phyloP scores from a whole-genome alignment of 2,888 invertebrate genomes.

The Lepidocyrtoides sp. region DNA sequence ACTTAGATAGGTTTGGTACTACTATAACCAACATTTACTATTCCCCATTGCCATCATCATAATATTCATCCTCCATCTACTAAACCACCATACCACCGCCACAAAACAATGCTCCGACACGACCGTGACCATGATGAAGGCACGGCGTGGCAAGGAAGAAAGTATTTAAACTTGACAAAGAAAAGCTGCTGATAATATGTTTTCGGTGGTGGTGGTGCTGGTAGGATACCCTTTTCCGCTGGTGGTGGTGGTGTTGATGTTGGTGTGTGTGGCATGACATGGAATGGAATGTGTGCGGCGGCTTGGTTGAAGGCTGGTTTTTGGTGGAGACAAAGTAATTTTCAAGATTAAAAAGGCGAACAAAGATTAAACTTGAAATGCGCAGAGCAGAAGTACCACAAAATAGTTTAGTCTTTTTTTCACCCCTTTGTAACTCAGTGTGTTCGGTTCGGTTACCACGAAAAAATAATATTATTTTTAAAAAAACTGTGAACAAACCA shows the following conservation, averaged over 20 bases:
- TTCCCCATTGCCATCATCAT: no score
- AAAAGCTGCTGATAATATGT: no score
- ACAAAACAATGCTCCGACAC: neutral
- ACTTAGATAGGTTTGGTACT: neutral
- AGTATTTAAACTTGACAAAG: slow-evolving; percentile 37
- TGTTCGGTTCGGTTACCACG: no score
- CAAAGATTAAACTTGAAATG: slow-evolving; percentile 19
- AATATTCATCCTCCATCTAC: neutral
- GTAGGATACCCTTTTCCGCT: neutral
- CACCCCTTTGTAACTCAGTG: no score
- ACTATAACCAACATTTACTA: no score
- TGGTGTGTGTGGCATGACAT: neutral
- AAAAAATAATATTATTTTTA: neutral
- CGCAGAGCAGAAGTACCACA: neutral
- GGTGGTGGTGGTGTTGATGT: neutral
- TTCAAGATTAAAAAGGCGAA: slow-evolving; percentile 25
- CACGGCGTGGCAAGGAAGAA: neutral
- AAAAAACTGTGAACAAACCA: slow-evolving; percentile 14
- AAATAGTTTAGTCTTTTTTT: no score
- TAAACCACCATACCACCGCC: neutral
- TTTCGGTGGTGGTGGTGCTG: neutral
- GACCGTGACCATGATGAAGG: slow-evolving; percentile 14
- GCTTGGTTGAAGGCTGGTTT: neutral
- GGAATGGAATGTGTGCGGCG: neutral
- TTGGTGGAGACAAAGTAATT: neutral